phyloP scores from a whole-genome alignment of 2,888 invertebrate species.

The Luffia ferchaultella region DNA sequence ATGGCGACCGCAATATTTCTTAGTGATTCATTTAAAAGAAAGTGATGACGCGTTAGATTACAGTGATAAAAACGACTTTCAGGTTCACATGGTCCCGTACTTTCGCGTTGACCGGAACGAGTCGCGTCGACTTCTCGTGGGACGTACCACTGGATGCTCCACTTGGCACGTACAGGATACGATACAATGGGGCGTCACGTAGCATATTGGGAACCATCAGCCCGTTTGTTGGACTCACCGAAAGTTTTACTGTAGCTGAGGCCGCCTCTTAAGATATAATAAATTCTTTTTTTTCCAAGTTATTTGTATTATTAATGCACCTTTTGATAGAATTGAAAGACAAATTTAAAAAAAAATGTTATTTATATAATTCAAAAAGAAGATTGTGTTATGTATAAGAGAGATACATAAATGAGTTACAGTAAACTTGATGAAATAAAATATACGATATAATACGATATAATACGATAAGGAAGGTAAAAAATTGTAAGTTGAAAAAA shows the following conservation, averaged over 20 bases:
- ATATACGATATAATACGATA: too few species aligned
- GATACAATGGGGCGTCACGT: constrained; percentile 80
- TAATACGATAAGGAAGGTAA: too few species aligned
- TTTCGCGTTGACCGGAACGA: constrained; percentile 74
- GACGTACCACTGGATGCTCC: constrained; percentile 69
- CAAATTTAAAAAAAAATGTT: background rate
- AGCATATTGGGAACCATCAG: constrained; percentile 68
- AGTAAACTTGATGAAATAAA: too few species aligned
- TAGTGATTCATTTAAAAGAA: too few species aligned
- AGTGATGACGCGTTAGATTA: too few species aligned
- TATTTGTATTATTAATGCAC: background rate
- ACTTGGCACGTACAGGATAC: constrained; percentile 78
- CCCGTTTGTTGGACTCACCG: constrained; percentile 69
- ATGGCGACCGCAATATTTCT: too few species aligned
- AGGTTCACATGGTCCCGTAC: constrained; percentile 85
- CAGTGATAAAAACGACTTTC: too few species aligned
- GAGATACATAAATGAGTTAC: too few species aligned
- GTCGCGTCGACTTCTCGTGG: constrained; percentile 81
- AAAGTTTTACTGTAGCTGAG: constrained; percentile 38
- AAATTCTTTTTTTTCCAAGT: background rate
- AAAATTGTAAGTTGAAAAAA: too few species aligned
- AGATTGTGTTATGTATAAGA: too few species aligned
- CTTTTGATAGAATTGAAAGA: background rate
- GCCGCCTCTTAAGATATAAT: background rate
- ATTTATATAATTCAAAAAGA: background rate